phyloP scores from a whole-genome alignment of 2,888 invertebrate species.

The Agonopterix heracliana region DNA sequence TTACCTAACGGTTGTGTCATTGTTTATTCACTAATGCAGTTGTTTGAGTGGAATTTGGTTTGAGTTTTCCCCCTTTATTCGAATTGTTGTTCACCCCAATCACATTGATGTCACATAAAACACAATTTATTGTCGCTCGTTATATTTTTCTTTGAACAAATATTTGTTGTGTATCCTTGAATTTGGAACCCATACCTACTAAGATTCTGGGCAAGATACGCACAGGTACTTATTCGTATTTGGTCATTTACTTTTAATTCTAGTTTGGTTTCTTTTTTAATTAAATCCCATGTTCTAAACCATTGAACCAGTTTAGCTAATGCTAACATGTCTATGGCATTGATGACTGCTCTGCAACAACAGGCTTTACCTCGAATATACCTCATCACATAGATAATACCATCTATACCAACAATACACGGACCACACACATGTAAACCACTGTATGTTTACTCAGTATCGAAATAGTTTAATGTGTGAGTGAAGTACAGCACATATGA shows the following conservation, averaged over 20 bases:
- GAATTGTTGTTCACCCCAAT: constrained; percentile 14
- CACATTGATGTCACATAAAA: constrained; percentile 24
- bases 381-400: constrained; percentile 20
- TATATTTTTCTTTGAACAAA: constrained; percentile 2
- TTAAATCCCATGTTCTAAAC: too few species aligned
- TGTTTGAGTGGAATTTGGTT: background rate
- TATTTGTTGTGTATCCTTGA: background rate
- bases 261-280: too few species aligned
- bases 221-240: too few species aligned
- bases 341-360: constrained; percentile 8
- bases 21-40: constrained; percentile 2
- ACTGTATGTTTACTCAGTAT: background rate
- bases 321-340: constrained; percentile 7
- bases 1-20: constrained; percentile 2
- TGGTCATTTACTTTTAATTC: too few species aligned
- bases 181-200: background rate
- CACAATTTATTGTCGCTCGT: constrained; percentile 21
- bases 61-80: constrained; percentile 11
- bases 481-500: constrained; percentile 29
- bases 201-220: too few species aligned
- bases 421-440: background rate
- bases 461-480: constrained; percentile 27
- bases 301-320: background rate
- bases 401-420: constrained; percentile 13
- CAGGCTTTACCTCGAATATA: constrained; percentile 11